phyloP scores from a whole-genome alignment of 2,113 vertebrate genomes.

The Sialia sialis region DNA sequence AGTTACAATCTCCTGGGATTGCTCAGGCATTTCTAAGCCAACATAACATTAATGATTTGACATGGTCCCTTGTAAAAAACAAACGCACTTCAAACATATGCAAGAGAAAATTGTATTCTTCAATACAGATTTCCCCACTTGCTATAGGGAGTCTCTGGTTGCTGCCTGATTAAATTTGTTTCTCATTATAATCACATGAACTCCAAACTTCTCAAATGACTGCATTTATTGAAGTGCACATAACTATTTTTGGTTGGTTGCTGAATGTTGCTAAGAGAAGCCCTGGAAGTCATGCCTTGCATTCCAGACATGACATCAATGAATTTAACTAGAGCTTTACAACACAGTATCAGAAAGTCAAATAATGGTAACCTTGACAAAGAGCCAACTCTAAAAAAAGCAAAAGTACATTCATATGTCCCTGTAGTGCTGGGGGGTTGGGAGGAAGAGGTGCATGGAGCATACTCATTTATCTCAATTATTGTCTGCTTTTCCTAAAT shows the following conservation, averaged over 20 bases:
- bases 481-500: conserved; percentile 43
- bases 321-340: neutral
- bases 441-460: neutral
- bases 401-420: neutral
- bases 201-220: neutral
- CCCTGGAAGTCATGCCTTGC: neutral
- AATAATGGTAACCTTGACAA: conserved; percentile 11
- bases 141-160: neutral
- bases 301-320: neutral
- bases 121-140: neutral
- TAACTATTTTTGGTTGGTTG: fast-evolving
- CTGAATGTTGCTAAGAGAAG: neutral
- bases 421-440: neutral
- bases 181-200: neutral
- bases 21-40: neutral
- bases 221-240: neutral
- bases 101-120: neutral
- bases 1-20: neutral
- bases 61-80: neutral
- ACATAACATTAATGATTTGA: neutral
- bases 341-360: neutral
- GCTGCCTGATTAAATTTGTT: neutral
- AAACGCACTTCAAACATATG: neutral
- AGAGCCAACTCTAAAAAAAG: neutral
- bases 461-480: conserved; percentile 56